Conservation (phyloP, 2,797 vertebrate genomes). For the Sitta carolinensis region DNA sequence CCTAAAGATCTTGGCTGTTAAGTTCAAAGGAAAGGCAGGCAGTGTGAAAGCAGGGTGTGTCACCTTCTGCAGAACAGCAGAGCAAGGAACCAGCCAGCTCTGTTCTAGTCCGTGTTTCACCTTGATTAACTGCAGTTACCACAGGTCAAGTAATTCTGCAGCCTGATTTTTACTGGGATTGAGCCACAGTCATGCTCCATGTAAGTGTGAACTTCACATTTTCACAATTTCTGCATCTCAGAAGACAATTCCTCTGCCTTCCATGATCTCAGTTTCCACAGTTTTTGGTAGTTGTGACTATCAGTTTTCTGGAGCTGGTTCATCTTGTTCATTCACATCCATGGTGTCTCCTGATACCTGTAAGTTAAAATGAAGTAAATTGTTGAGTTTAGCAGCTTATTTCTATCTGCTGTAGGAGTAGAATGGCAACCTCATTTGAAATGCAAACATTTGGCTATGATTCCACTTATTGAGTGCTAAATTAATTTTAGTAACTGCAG, state of each 20-base stretch:
- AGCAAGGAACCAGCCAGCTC: background rate
- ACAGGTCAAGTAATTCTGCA: background rate
- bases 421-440: conserved; percentile 2
- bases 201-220: background rate
- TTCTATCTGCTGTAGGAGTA: background rate
- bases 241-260: background rate
- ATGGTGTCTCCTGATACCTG: background rate
- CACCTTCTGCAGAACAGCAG: background rate
- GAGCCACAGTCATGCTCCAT: background rate
- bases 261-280: background rate
- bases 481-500: conserved; percentile 2
- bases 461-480: conserved; percentile 32
- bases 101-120: background rate
- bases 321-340: background rate
- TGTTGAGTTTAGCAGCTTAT: background rate
- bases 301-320: background rate
- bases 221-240: background rate
- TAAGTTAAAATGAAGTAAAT: background rate
- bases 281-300: background rate
- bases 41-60: background rate
- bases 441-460: background rate
- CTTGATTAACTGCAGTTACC: background rate
- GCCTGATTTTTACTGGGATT: background rate
- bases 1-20: background rate
- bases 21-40: background rate